Conservation (phyloP, 2,888 invertebrate genomes). For the Pristionchus maxplancki region DNA sequence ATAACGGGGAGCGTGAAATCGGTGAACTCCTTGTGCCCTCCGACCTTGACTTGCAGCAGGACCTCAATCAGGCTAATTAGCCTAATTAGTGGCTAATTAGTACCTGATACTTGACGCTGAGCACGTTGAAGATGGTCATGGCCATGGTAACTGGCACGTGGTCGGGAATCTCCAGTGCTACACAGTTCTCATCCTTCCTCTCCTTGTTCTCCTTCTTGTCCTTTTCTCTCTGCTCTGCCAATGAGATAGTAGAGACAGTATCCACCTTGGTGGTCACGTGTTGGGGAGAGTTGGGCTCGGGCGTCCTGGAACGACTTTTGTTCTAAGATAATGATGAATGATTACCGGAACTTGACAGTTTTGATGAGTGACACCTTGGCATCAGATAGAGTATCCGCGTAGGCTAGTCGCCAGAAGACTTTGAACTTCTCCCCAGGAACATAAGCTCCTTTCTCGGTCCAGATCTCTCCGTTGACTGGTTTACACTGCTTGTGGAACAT, state of each 20-base stretch:
- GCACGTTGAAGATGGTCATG: constrained; percentile 68
- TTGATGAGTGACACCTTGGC: constrained; percentile 47
- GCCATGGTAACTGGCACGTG: constrained; percentile 58
- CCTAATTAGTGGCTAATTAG: not conserved
- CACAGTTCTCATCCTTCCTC: constrained; percentile 33
- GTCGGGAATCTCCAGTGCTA: constrained; percentile 57
- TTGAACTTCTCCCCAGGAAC: constrained; percentile 60
- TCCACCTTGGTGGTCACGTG: constrained; percentile 53
- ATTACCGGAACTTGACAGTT: constrained; percentile 28
- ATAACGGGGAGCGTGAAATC: constrained; percentile 62
- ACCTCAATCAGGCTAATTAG: constrained; percentile 54
- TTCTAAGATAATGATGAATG: not conserved
- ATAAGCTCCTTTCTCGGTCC: constrained; percentile 64
- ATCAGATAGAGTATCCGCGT: constrained; percentile 24
- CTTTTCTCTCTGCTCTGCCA: constrained; percentile 27
- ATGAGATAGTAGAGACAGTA: not conserved
- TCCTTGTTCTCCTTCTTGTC: constrained; percentile 42
- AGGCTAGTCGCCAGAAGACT: constrained; percentile 60
- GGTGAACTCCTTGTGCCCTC: constrained; percentile 57
- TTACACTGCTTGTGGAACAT: constrained; percentile 61
- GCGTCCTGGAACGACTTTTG: constrained; percentile 52
- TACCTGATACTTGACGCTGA: constrained; percentile 59
- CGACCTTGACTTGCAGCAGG: constrained; percentile 38
- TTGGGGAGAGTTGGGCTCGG: constrained; percentile 63
- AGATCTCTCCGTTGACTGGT: constrained; percentile 65